A percentile compares a stretch with the other conserved stretches of the same genome.
These are phyloP conservation scores for Zoanthus gigantus DNA, from an alignment of 92 coral and sea anemone species.

Conservation along the genomic window DNA sequence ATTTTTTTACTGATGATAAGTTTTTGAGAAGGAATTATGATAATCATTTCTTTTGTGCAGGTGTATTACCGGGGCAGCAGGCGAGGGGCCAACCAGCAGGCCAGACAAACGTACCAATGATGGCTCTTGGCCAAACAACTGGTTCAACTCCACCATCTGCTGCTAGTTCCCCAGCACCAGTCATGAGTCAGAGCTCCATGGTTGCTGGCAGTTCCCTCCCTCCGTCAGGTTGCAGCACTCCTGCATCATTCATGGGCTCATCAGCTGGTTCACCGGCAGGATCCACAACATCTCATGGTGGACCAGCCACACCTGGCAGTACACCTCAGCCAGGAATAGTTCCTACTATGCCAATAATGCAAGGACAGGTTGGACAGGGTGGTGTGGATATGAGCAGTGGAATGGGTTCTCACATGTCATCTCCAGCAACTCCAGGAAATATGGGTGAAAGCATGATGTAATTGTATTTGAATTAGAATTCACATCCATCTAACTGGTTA, in stretches of 20 bases:
- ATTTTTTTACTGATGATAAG: too few relatives aligned
- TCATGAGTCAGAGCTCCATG: conserved; percentile 85
- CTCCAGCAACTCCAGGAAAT: conserved; percentile 68
- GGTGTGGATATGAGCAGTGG: conserved; percentile 64
- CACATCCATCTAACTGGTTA: background rate
- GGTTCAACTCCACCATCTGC: conserved; percentile 85
- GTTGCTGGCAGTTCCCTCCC: conserved; percentile 79
- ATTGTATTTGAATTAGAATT: background rate
- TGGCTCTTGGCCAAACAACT: conserved; percentile 56
- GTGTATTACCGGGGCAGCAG: conserved; percentile 38
- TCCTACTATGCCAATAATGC: conserved; percentile 49
- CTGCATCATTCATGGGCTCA: conserved; percentile 84
- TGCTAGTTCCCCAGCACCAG: conserved; percentile 76
- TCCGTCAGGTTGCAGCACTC: conserved; percentile 93
- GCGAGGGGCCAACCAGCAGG: conserved; percentile 19
- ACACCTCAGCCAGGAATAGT: conserved; percentile 43
- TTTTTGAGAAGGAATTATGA: background rate
- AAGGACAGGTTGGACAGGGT: conserved; percentile 57
- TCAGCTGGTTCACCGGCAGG: conserved; percentile 80
- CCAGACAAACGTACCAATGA: conserved; percentile 32
- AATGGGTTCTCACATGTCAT: conserved; percentile 68
- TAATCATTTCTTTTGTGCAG: background rate
- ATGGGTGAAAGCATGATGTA: conserved; percentile 37
- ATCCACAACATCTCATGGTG: conserved; percentile 61
- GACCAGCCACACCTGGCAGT: conserved; percentile 81